Percentiles rank a stretch among this genome's conserved stretches.
Conservation (phyloP, 2,888 invertebrate genomes). For the Dasypolia templi region DNA sequence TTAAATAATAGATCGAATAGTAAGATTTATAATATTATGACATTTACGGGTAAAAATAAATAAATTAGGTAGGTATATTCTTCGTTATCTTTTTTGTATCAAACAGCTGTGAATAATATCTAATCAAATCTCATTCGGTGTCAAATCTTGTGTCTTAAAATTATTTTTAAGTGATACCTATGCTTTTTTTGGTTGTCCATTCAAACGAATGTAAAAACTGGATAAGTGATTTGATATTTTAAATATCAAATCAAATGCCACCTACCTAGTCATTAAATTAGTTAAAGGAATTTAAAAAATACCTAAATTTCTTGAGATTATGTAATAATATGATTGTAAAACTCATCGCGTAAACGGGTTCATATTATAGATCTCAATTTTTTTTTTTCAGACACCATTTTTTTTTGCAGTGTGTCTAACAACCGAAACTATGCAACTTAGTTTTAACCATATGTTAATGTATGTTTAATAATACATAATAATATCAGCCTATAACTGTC, state of each 20-base stretch:
- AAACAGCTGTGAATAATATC: not conserved
- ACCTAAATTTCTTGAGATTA: no score
- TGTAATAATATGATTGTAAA: no score
- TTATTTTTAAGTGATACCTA: not conserved
- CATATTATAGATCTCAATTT: no score
- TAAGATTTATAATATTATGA: constrained; percentile 5
- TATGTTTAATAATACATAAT: no score
- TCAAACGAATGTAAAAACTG: constrained; percentile 5
- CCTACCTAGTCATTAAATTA: not conserved
- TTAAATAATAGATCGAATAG: not conserved
- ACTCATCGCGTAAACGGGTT: no score
- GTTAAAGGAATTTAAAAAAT: no score
- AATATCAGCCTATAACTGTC: no score
- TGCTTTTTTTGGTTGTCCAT: not conserved
- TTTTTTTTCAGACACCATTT: no score
- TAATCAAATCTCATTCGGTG: not conserved
- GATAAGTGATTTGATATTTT: constrained; percentile 6
- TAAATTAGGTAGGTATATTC: constrained; percentile 22
- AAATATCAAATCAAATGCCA: not conserved
- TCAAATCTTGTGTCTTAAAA: no score
- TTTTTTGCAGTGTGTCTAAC: no score
- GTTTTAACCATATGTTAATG: no score
- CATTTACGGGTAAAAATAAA: constrained; percentile 11
- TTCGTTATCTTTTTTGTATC: constrained; percentile 18
- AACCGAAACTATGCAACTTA: no score